phyloP scores from a whole-genome alignment of 2,888 invertebrate species.

The Eupithecia inturbata region DNA sequence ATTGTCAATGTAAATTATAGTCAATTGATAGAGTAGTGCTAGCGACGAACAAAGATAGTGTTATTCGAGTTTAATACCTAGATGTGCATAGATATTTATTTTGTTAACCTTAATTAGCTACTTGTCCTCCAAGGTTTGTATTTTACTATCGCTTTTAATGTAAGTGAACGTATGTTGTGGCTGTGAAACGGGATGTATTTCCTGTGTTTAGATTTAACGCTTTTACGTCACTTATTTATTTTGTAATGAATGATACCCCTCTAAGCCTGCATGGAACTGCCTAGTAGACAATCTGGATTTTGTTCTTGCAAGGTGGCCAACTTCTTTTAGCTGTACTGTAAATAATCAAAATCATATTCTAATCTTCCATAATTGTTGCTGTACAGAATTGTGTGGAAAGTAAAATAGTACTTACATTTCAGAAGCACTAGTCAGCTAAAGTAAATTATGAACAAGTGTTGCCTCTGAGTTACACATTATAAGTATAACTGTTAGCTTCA shows the following conservation, averaged over 20 bases:
- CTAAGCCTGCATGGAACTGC: neutral
- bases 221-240: slow-evolving; percentile 79
- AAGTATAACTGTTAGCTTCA: slow-evolving; percentile 18
- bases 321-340: slow-evolving; percentile 8
- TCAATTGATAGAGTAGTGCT: slow-evolving; percentile 68
- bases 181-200: slow-evolving; percentile 76
- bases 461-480: neutral
- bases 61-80: slow-evolving; percentile 56
- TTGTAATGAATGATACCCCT: slow-evolving; percentile 49
- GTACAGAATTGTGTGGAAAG: slow-evolving; percentile 31
- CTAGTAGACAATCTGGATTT: neutral
- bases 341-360: slow-evolving; percentile 10
- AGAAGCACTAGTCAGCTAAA: slow-evolving; percentile 46
- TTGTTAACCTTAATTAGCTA: slow-evolving; percentile 61
- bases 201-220: slow-evolving; percentile 75
- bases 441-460: slow-evolving; percentile 23
- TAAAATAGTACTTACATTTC: slow-evolving; percentile 34
- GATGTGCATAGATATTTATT: slow-evolving; percentile 66
- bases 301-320: slow-evolving; percentile 20
- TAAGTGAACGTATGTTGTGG: slow-evolving; percentile 79
- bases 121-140: slow-evolving; percentile 68
- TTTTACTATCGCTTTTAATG: slow-evolving; percentile 75
- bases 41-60: slow-evolving; percentile 65
- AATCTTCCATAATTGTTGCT: slow-evolving; percentile 33
- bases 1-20: slow-evolving; percentile 72